Base-by-base conservation (phyloP, 2,113 vertebrate species). In the Lophius piscatorius region DNA sequence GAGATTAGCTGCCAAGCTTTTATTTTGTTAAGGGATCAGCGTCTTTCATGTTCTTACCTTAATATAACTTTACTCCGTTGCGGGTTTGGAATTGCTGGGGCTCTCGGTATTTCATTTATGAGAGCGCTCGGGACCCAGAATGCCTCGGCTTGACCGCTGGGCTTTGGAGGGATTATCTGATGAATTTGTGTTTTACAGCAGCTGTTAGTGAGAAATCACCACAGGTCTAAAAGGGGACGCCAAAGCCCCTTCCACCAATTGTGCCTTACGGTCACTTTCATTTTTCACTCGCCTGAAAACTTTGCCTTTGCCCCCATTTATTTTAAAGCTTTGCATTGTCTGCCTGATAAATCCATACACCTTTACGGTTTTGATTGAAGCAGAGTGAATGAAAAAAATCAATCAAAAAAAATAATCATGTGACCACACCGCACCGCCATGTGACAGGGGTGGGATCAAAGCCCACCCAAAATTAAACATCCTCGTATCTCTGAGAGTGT, bases 161-260 rank as follows among this genome's bases (percentile, higher is more conserved):
- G 89, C 92, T 94, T 92, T 93, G 90, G 92, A 81, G 81, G 92
- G 85, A 90, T 93, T 93, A 91, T 86, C 80, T 83, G 80, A 78
- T 90, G 92, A 92, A 86, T 95, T 92, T 89, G 80, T 94, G 89
- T 92, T 94, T 94, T 94, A 91, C 92, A 90, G 84, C 91, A 91
- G 91, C 89, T 91, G 91, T 91, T 93, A 89, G 90, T 85, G 85
- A 83, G 89, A 87, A 92, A 91, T 91, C 92, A 92, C 92, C 84
- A 47, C 84, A 66, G 87, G 77, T 87, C 93, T 94, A 93, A 94
- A 94, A 93, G 88, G 90, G 82, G 92, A 92, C 85, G 82, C 78
- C 48, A 76, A 85, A 77, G 77, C 80, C 73, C 56, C n/a, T n/a
- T 40, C 57, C 48, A 38, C 12, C 60, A 50, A 80, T 77, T 66